Evolutionary conservation across 2,113 vertebrate species (phyloP).

Genomic region (Balaeniceps rex): DNA sequence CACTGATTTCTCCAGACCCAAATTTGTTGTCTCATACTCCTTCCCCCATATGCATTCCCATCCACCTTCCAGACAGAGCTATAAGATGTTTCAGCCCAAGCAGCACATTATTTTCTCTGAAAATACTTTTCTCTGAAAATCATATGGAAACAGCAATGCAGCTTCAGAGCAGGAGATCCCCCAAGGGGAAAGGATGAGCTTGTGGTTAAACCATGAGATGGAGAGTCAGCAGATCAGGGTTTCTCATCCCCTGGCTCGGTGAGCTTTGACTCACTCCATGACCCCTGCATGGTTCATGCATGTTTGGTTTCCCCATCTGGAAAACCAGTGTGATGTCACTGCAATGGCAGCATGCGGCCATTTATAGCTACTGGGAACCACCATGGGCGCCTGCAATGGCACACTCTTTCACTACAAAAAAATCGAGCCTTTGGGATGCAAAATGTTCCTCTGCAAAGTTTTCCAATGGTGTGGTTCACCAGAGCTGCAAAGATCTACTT

Average conservation of each 20-base stretch:
- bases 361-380: neutral
- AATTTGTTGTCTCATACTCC: neutral
- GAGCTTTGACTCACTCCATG: neutral
- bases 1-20: neutral
- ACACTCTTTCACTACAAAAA: too few relatives aligned
- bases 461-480: accelerated
- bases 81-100: neutral
- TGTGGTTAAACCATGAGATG: neutral
- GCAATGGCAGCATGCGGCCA: neutral
- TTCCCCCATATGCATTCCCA: neutral
- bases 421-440: neutral
- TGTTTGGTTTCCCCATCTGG: neutral
- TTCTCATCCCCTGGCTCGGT: neutral
- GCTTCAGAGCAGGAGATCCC: neutral
- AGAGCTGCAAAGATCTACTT: neutral
- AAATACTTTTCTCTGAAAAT: neutral
- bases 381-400: neutral
- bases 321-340: neutral
- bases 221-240: neutral
- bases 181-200: neutral
- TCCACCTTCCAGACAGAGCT: neutral
- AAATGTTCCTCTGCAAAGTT: neutral
- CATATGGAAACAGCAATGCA: accelerated
- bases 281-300: neutral
- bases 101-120: neutral